phyloP scores from a whole-genome alignment of 2,797 vertebrate genomes.

The Sparus aurata region DNA sequence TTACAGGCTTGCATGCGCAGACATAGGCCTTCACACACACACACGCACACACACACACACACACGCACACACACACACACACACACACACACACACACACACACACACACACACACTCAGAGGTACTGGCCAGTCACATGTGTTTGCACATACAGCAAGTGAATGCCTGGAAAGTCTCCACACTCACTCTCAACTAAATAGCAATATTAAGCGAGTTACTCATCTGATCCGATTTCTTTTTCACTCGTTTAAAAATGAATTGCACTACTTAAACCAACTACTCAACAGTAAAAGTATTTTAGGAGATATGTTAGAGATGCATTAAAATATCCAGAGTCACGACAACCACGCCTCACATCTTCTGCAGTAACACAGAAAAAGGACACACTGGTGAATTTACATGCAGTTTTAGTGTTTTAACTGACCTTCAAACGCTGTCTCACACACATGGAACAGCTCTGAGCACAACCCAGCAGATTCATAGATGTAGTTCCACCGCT shows the following conservation, averaged over 20 bases:
- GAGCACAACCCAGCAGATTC: neutral
- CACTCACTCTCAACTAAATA: neutral
- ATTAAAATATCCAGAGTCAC: neutral
- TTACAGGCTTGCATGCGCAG: conserved; percentile 59
- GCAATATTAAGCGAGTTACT: neutral
- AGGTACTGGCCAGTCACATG: conserved; percentile 54
- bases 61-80: conserved; percentile 32
- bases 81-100: conserved; percentile 46
- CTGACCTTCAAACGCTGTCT: neutral
- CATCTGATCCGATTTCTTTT: neutral
- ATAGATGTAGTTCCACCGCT: neutral
- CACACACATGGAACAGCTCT: neutral
- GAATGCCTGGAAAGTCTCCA: conserved; percentile 16
- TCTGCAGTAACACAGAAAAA: neutral
- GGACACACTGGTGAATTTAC: neutral
- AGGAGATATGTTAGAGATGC: neutral
- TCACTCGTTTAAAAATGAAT: conserved; percentile 6
- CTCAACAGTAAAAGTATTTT: neutral
- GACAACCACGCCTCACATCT: too few relatives aligned
- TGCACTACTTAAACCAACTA: conserved; percentile 1
- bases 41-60: conserved; percentile 37
- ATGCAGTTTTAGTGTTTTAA: neutral
- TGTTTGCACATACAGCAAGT: conserved; percentile 40
- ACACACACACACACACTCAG: conserved; percentile 27
- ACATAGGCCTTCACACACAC: conserved; percentile 58